Evolutionary conservation across 2,113 vertebrate species (phyloP), one percentile per base, ranked within the genome.

Genomic region (Danionella cerebrum): DNA sequence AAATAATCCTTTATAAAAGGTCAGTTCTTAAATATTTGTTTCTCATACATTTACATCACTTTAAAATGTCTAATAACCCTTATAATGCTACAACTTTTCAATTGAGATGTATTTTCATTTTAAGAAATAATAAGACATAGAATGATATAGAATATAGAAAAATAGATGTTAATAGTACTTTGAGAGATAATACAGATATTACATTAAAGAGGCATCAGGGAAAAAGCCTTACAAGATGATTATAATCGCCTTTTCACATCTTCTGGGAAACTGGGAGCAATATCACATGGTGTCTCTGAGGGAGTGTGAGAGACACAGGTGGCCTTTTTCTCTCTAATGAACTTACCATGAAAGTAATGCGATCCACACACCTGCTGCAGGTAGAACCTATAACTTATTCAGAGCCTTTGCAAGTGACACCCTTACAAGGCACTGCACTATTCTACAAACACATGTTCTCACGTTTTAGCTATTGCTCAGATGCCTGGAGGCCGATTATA

Each of bases 291-390:
- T 33, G 41, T 55, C 71, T 69, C 65, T 36, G 42, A 51, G 70
- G 64, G 66, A 65, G 75, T 5, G 55, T 60, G 76, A 80, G 77
- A 80, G 83, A 79, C 62, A 77, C 84, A 87, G 84, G 83, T 86
- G 83, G 84, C 77, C 71, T 82, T 78, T 77, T 82, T 33, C 5
- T 73, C 73, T 76, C 77, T 87, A 85, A 87, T 82, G 82, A 88
- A 78, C 73, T 69, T 78, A 71, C 70, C 67, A 74, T 76, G 72
- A 35, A 57, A 69, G 84, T 82, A 87, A 88, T 80, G 67, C 74
- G 80, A 86, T 80, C 83, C 71, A 76, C 57, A 31, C 83, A 86
- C 85, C 86, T 86, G 85, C 85, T 81, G 76, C 53, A 75, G 73
- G 57, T 58, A 83, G 62, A 45, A 71, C 9, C 69, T 74, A 79